Conservation (phyloP, 1,140 invertebrate species). For the Cataglyphis hispanica region DNA sequence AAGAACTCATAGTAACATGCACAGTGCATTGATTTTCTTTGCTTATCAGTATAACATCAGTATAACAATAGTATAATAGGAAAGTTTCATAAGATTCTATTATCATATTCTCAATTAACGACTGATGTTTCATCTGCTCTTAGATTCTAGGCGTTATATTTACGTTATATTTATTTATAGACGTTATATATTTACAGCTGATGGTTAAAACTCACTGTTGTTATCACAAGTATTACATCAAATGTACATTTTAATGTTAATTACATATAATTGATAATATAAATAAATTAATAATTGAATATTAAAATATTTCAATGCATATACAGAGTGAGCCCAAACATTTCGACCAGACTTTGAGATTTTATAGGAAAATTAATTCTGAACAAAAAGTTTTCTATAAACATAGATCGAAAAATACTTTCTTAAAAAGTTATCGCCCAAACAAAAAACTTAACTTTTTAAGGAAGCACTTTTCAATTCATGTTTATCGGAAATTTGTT, state of each 20-base stretch:
- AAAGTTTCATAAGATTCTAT: not conserved
- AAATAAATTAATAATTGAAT: constrained; percentile 29
- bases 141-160: too few species aligned
- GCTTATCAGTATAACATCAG: constrained; percentile 38
- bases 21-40: constrained; percentile 56
- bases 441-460: too few species aligned
- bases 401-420: too few species aligned
- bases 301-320: constrained; percentile 49
- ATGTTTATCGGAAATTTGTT: too few species aligned
- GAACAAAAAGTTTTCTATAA: too few species aligned
- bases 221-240: constrained; percentile 32
- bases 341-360: too few species aligned
- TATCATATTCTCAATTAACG: not conserved
- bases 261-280: too few species aligned
- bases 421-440: too few species aligned
- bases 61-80: constrained; percentile 9
- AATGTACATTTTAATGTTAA: constrained; percentile 10
- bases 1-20: constrained; percentile 48
- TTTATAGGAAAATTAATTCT: too few species aligned
- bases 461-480: too few species aligned
- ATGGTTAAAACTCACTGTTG: not conserved
- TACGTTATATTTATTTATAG: too few species aligned
- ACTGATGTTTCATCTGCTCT: constrained; percentile 36
- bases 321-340: too few species aligned
- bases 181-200: constrained; percentile 38